A percentile compares a stretch with the other conserved stretches of the same genome.
Conservation (phyloP, 2,797 vertebrate species). For the Meda fulgida region DNA sequence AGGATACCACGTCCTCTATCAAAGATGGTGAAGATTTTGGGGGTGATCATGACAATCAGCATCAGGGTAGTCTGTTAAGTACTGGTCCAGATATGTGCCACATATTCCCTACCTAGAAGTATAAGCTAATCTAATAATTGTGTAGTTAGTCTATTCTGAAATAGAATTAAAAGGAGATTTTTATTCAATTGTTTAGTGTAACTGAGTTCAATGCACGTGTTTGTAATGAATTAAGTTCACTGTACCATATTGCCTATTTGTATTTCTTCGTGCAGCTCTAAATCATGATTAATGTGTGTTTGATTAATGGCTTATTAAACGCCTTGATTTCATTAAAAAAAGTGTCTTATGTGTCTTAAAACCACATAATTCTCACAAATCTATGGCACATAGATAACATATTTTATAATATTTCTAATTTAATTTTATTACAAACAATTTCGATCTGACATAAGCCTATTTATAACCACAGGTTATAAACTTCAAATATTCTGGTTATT, state of each 20-base stretch:
- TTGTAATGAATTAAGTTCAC: slow-evolving; percentile 30
- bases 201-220: slow-evolving; percentile 11
- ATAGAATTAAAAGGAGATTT: slow-evolving; percentile 15
- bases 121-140: slow-evolving; percentile 12
- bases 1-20: slow-evolving; percentile 1
- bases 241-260: slow-evolving; percentile 40
- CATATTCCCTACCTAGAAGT: not conserved
- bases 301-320: slow-evolving; percentile 56
- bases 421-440: not conserved
- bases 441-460: not conserved
- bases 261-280: slow-evolving; percentile 47
- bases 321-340: slow-evolving; percentile 6
- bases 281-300: slow-evolving; percentile 44
- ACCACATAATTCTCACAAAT: not conserved
- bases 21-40: not conserved
- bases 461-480: not conserved
- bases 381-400: not conserved
- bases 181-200: slow-evolving; percentile 9
- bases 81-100: slow-evolving; percentile 12
- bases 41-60: slow-evolving; percentile 49
- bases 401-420: not conserved
- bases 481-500: not conserved
- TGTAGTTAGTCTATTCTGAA: slow-evolving; percentile 1
- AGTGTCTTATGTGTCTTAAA: slow-evolving; percentile 9
- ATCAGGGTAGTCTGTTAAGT: slow-evolving; percentile 32